Evolutionary conservation across 2,888 invertebrate species (phyloP).

Genomic region (Allacma fusca): DNA sequence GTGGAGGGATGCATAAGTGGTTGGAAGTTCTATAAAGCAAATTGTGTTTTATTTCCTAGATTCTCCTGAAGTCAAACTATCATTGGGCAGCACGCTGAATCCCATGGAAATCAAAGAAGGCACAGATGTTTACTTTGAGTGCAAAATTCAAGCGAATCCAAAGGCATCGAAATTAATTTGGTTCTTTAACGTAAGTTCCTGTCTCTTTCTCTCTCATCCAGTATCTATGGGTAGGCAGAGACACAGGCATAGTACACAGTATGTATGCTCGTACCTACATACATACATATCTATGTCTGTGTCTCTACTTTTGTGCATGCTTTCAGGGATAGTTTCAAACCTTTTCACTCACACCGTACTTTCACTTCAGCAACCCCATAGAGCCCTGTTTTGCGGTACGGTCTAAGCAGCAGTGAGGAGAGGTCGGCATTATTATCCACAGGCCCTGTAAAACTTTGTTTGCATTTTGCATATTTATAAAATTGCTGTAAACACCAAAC

Average conservation of each 20-base stretch:
- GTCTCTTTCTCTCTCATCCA: background rate
- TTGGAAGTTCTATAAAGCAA: background rate
- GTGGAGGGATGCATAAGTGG: background rate
- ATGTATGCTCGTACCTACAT: background rate
- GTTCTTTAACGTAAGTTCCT: slow-evolving; percentile 59
- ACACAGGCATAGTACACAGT: too few relatives aligned
- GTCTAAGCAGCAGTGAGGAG: too few relatives aligned
- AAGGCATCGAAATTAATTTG: slow-evolving; percentile 54
- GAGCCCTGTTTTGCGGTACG: too few relatives aligned
- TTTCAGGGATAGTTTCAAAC: too few relatives aligned
- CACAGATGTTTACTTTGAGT: slow-evolving; percentile 61
- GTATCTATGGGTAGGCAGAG: too few relatives aligned
- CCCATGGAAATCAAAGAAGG: slow-evolving; percentile 61
- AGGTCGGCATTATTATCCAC: too few relatives aligned
- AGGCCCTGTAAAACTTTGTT: too few relatives aligned
- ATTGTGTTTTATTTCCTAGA: slow-evolving; percentile 45
- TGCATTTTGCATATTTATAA: too few relatives aligned
- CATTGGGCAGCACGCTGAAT: slow-evolving; percentile 60
- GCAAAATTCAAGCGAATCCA: slow-evolving; percentile 55
- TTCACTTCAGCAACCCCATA: too few relatives aligned
- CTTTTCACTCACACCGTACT: too few relatives aligned
- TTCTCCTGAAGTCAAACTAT: slow-evolving; percentile 60
- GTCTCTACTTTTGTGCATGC: too few relatives aligned
- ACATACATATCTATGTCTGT: background rate
- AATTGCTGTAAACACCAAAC: too few relatives aligned